Base-by-base conservation (phyloP, 2,797 vertebrate species). In the Valencia hispanica region DNA sequence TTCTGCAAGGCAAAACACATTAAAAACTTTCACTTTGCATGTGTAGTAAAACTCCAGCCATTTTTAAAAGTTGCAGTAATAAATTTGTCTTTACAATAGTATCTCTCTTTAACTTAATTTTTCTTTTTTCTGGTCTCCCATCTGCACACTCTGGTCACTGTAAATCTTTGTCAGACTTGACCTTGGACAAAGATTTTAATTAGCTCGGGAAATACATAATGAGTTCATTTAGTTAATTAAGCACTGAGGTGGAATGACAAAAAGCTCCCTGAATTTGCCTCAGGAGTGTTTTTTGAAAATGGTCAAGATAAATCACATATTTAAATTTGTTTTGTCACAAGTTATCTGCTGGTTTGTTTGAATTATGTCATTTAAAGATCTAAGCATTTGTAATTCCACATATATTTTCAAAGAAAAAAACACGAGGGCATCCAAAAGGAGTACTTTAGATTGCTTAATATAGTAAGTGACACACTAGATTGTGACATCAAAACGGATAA, bases 221-320 rank as follows among this genome's bases (percentile, higher is more conserved):
- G 93, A 93, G 92, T 93, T 94, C 87, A 95, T 94, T 95, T 93
- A 94, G 91, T 93, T 94, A 94, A 95, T 95, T 94, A 95, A 94
- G 92, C 93, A 92, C 93, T 95, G 91, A 94, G 90, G 91, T 94
- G 89, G 91, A 94, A 95, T 81, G 73, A 74, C 91, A 89, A 91
- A 85, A 84, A 72, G 87, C 86, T 89, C 77, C 69, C 81, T 74
- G 82, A 94, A 90, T 79, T 86, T 89, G 94, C 95, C 94, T 74
- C 83, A 88, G 93, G 93, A 90, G 79, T 77, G 85, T 84, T 91
- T 77, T 73, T 70, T 82, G 84, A 87, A 85, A 93, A 91, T 89
- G 78, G 92, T 89, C 78, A 87, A 89, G 86, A 92, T 87, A 81
- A 77, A 85, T 77, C 84, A 86, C 82, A 83, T 82, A 91, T 83